Evolutionary conservation across 2,113 vertebrate genomes (phyloP), one percentile per base, ranked within the genome.

Genomic region (Connochaetes taurinus): DNA sequence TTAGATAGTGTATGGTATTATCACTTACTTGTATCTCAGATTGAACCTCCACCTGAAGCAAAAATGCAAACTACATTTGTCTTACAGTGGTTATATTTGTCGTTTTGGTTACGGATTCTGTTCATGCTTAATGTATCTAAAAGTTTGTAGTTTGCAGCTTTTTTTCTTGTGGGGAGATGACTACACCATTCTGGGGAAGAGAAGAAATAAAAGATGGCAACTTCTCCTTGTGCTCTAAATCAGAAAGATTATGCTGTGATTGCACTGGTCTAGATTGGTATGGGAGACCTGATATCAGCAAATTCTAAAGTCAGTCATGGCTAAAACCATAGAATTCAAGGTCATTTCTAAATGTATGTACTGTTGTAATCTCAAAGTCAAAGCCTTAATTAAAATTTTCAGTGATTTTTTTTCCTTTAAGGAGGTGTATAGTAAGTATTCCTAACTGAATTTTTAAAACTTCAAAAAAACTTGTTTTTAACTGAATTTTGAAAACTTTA

Each of bases 391-490:
- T 64, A 81, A 91, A 96, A 82, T 47, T 86, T 97, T 19, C 60
- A 87, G 6, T 90, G 21, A n/a, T 78, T 55, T 67, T 96, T 90
- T 90, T 5, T 52, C 11, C 10, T 93, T 53, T 96, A 36, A 74
- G 55, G 47, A 90, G 21, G 6, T 90, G 90, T 91, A 74, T 95
- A 80, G 31, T 80, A 93, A 58, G 27, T 62, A 40, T 91, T 96
- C 93, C 93, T 89, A 89, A 84, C 64, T 85, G 15, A 94, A 71
- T 81, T 80, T 95, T 97, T 57, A 50, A 94, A 96, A 45, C 33
- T 86, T 89, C 29, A 91, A 60, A 81, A 55, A 55, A n/a, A 36
- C 21, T 83, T 57, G 36, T 92, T 97, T 95, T 96, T 89, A 87
- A 87, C 64, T 82, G 27, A 93, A 82, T 80, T 71, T 94, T 97